Conservation (phyloP, 1,140 invertebrate species). For the Lepidotrigona ventralis region DNA sequence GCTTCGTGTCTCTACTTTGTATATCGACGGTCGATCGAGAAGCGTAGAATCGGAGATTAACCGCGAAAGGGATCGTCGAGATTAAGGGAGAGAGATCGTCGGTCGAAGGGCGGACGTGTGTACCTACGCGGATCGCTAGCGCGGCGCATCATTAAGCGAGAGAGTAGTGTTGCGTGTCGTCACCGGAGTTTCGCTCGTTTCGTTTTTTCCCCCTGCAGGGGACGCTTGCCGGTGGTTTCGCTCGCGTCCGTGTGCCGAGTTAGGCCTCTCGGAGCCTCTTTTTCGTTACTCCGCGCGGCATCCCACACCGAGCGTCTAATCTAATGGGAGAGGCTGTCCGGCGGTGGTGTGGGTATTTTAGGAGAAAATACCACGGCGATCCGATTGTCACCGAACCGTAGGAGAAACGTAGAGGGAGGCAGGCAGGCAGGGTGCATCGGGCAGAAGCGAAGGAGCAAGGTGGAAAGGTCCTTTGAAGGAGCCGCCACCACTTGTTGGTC, state of each 20-base stretch:
- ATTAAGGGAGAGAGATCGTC: too few species aligned
- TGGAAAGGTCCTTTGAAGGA: conserved; percentile 74
- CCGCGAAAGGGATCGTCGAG: neutral
- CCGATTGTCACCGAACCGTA: conserved; percentile 53
- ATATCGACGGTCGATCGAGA: neutral
- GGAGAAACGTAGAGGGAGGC: neutral
- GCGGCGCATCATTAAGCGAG: conserved; percentile 77
- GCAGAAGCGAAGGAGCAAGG: conserved; percentile 63
- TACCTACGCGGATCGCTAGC: conserved; percentile 65
- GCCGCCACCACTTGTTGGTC: conserved; percentile 79
- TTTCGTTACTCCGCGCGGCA: conserved; percentile 66
- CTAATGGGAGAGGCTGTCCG: conserved; percentile 70
- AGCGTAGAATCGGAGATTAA: neutral
- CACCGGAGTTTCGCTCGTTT: conserved; percentile 59
- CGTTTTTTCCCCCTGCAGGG: conserved; percentile 58
- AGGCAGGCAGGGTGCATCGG: neutral
- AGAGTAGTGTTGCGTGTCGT: conserved; percentile 69
- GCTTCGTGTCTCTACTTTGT: too few species aligned
- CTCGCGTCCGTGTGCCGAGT: conserved; percentile 40
- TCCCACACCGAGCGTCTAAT: conserved; percentile 70
- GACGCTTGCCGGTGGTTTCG: conserved; percentile 39
- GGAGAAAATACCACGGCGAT: conserved; percentile 64
- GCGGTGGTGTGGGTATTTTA: conserved; percentile 68
- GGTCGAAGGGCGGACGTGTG: conserved; percentile 41
- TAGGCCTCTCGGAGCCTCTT: conserved; percentile 52